Conservation (phyloP, 2,888 invertebrate species). For the Eucriotettix oculatus region DNA sequence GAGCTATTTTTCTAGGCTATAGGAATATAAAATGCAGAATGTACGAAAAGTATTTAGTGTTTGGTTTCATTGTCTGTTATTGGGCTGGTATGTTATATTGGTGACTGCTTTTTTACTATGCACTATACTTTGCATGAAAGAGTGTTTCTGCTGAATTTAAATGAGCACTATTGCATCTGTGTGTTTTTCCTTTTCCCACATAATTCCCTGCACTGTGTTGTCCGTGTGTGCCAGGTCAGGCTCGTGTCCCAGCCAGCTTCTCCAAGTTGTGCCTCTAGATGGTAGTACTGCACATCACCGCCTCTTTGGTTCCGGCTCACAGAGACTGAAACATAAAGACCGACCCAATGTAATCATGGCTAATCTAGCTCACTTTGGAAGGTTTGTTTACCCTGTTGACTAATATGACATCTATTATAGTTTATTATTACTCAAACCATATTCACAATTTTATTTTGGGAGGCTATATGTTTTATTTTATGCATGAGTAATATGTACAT, state of each 20-base stretch:
- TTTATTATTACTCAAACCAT: background rate
- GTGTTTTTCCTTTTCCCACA: no score
- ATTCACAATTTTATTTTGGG: background rate
- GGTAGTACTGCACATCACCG: slow-evolving; percentile 18
- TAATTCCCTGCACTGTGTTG: slow-evolving; percentile 6
- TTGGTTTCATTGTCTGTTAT: no score
- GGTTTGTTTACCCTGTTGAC: slow-evolving; percentile 24
- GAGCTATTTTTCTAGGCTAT: no score
- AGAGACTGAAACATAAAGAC: slow-evolving; percentile 47
- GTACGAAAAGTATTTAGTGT: no score
- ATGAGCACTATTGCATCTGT: no score
- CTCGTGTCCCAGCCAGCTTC: slow-evolving; percentile 79
- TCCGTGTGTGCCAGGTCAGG: slow-evolving; percentile 50
- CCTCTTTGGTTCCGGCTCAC: slow-evolving; percentile 25
- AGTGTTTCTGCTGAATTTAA: no score
- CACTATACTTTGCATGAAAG: no score
- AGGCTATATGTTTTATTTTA: background rate
- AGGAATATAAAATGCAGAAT: no score
- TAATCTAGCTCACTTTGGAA: slow-evolving; percentile 24
- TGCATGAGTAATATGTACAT: background rate
- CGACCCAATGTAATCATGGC: slow-evolving; percentile 29
- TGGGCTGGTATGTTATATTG: no score
- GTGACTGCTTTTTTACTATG: no score
- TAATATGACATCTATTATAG: no score
- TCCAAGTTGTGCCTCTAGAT: slow-evolving; percentile 49